A percentile compares a stretch with the other conserved stretches of the same genome.
These are phyloP conservation scores for Gallinago undulata DNA, from an alignment of 2,113 vertebrate genomes.

Conservation along the genomic window DNA sequence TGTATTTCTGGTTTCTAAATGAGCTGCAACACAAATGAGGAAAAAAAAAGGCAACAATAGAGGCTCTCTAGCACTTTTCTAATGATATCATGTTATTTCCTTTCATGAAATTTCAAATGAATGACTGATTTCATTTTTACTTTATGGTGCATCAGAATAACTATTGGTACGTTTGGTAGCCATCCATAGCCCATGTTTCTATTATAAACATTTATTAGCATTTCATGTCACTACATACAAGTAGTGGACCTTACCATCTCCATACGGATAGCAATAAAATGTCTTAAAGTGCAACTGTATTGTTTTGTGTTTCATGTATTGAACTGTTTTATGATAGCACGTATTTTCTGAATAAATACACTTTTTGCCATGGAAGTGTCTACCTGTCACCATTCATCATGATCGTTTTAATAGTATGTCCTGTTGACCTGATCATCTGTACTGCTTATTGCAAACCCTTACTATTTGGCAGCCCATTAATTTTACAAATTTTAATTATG, in stretches of 20 bases:
- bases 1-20: neutral
- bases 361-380: slow-evolving; percentile 64
- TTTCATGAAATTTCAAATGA: neutral
- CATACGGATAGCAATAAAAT: neutral
- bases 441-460: slow-evolving; percentile 76
- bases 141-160: neutral
- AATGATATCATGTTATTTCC: neutral
- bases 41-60: neutral
- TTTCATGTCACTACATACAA: neutral
- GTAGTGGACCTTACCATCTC: neutral
- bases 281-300: neutral
- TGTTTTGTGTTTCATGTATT: neutral
- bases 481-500: slow-evolving; percentile 86
- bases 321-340: slow-evolving; percentile 12
- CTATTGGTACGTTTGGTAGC: neutral
- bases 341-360: slow-evolving; percentile 71
- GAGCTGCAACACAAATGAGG: neutral
- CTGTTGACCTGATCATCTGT: slow-evolving; percentile 83
- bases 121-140: neutral
- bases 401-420: slow-evolving; percentile 80
- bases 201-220: neutral
- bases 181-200: neutral
- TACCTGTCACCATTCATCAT: slow-evolving; percentile 81
- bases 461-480: slow-evolving; percentile 83
- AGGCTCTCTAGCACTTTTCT: neutral